Base-by-base conservation (phyloP, 2,888 invertebrate genomes). In the Pachydiplax longipennis region DNA sequence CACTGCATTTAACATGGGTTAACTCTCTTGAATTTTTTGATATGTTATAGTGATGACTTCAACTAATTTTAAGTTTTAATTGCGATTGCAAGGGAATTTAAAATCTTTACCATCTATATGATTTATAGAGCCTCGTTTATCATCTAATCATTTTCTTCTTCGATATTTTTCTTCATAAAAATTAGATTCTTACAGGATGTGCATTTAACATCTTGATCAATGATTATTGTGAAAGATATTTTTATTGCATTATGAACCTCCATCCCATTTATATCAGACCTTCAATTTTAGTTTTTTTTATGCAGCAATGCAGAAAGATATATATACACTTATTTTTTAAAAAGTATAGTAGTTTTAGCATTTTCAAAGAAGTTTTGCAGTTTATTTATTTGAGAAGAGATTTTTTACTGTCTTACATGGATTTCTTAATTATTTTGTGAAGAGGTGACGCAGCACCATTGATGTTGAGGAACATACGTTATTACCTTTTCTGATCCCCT, bases 401-500 rank as follows among this genome's bases (percentile, higher is more conserved):
- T 73, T 73, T 25, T 73, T 73, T 15, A 25, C 3, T 73, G 8
- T 25, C 73, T 25, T 73, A 73, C n/a, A 25, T 25, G 73, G 73
- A 73, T 25, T 25, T 25, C 31, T 25, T 73, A 73, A 87, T 87
- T 83, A 44, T 83, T 87, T 35, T 61, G 15, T 87, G 83, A 87
- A 87, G 35, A 87, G 58, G 53, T 73, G 73, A 31, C 25, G 87
- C 61, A 40, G 37, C 53, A 83, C 87, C 37, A 18, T 87, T 31
- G 37, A 87, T 37, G 61, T 87, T 61, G 31, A 35, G 37, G 37
- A 37, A 87, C 18, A 35, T n/a, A 40, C 37, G 35, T 37, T 58
- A 61, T 87, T 87, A 87, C 65, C 37, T 31, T 87, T 87, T 87
- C 61, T 87, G 61, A 58, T 18, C 65, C 61, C n/a, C 25, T 61